Percentiles rank a stretch among this genome's conserved stretches.
Evolutionary conservation across 1,140 invertebrate species (phyloP).

Genomic region (Lycorma delicatula): DNA sequence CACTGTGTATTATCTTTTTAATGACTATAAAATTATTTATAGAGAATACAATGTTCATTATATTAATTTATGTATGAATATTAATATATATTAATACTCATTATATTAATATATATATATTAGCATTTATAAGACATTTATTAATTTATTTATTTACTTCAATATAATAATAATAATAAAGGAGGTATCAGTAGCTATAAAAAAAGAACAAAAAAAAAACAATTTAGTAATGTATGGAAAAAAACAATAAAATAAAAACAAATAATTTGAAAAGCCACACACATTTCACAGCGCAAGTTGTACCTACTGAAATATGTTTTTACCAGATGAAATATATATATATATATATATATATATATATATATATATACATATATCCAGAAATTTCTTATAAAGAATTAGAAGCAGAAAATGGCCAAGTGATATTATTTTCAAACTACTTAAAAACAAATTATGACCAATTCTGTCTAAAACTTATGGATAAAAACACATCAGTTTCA

Average conservation of each 20-base stretch:
- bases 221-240: too few relatives aligned
- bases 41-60: too few relatives aligned
- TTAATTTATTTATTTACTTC: too few relatives aligned
- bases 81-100: too few relatives aligned
- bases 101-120: too few relatives aligned
- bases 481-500: too few relatives aligned
- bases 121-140: too few relatives aligned
- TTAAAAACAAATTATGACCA: background rate
- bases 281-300: constrained; percentile 3
- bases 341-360: background rate
- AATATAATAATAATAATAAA: background rate
- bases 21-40: too few relatives aligned
- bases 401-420: background rate
- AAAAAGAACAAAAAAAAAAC: background rate
- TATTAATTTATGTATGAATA: too few relatives aligned
- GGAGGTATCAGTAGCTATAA: constrained; percentile 1
- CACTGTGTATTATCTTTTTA: too few relatives aligned
- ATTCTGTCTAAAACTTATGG: background rate
- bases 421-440: background rate
- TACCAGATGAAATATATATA: background rate
- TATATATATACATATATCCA: background rate
- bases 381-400: background rate
- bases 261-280: constrained; percentile 1
- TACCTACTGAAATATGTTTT: background rate
- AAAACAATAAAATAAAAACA: background rate